phyloP scores from a whole-genome alignment of 2,113 vertebrate species.

The Aplodontia rufa region DNA sequence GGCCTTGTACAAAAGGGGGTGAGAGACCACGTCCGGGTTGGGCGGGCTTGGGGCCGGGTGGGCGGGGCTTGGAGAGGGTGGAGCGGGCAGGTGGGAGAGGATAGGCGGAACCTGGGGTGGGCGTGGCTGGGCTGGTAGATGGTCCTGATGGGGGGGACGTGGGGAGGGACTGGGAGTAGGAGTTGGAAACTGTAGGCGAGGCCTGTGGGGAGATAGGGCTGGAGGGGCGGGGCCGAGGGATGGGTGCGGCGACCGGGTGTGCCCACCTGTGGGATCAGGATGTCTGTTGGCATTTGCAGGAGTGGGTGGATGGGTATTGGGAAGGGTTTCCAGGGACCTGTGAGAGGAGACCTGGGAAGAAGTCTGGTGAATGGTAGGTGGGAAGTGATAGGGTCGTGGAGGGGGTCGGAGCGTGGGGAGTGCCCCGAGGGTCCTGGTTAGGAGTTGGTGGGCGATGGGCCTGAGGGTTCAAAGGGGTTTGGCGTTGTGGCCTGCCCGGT shows the following conservation, averaged over 20 bases:
- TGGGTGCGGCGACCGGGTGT: not conserved
- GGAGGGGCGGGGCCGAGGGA: not conserved
- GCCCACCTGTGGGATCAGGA: not conserved
- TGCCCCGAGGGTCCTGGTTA: no score
- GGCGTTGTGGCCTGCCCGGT: not conserved
- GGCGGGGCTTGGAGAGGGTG: fast-evolving
- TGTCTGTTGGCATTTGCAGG: not conserved
- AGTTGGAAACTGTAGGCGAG: not conserved
- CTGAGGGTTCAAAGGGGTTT: not conserved
- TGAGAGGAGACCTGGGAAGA: not conserved
- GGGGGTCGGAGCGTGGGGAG: not conserved
- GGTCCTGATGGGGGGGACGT: fast-evolving
- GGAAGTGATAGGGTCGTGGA: not conserved
- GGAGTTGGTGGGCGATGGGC: not conserved
- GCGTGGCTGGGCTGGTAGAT: not conserved
- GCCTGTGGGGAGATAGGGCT: not conserved
- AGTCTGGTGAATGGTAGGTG: not conserved
- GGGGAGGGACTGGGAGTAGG: no score
- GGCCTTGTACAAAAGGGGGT: slow-evolving; percentile 88
- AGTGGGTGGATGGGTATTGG: not conserved
- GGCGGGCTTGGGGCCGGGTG: not conserved
- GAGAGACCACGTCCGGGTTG: slow-evolving; percentile 67
- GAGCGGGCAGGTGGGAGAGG: no score
- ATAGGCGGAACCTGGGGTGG: no score
- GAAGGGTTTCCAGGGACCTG: not conserved